A percentile compares a stretch with the other conserved stretches of the same genome.
These are phyloP conservation scores for Eupeodes latifasciatus DNA, from an alignment of 2,888 invertebrate genomes.

Conservation along the genomic window DNA sequence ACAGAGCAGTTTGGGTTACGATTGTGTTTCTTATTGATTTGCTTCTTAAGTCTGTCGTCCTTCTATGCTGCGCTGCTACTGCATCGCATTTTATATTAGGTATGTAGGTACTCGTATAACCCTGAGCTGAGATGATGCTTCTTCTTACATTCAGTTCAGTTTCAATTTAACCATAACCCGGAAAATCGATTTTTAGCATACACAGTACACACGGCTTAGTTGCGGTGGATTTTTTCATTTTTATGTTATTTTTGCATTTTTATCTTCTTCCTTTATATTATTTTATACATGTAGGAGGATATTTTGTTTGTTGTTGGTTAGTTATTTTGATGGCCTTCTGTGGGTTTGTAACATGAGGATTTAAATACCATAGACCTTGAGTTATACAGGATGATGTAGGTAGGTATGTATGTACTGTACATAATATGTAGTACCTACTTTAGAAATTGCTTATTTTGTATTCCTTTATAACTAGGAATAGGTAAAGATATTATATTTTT, in stretches of 20 bases:
- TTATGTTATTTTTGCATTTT: conserved; percentile 24
- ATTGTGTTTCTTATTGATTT: conserved; percentile 58
- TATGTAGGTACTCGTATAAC: not conserved
- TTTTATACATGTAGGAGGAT: not conserved
- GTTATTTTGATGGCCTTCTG: conserved; percentile 57
- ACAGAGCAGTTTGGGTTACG: not conserved
- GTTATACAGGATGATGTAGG: not conserved
- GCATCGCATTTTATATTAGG: conserved; percentile 34
- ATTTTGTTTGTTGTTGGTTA: not conserved
- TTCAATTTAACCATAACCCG: conserved; percentile 36
- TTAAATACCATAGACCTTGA: conserved; percentile 59
- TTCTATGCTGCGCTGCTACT: conserved; percentile 18
- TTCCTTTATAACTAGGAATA: not conserved
- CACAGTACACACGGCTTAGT: conserved; percentile 54
- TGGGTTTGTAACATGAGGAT: conserved; percentile 50
- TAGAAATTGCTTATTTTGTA: conserved; percentile 12
- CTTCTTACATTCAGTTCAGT: conserved; percentile 13
- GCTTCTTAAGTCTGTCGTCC: conserved; percentile 15
- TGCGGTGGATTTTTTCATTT: conserved; percentile 20
- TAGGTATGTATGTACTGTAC: not conserved
- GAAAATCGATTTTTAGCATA: conserved; percentile 72
- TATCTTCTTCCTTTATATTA: conserved; percentile 11
- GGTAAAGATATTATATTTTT: not conserved
- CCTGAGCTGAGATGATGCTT: conserved; percentile 50
- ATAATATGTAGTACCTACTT: not conserved